These are phyloP conservation scores for Akabosia matsudoensis DNA, from an alignment of 1,140 invertebrate genomes.

Conservation along the genomic window DNA sequence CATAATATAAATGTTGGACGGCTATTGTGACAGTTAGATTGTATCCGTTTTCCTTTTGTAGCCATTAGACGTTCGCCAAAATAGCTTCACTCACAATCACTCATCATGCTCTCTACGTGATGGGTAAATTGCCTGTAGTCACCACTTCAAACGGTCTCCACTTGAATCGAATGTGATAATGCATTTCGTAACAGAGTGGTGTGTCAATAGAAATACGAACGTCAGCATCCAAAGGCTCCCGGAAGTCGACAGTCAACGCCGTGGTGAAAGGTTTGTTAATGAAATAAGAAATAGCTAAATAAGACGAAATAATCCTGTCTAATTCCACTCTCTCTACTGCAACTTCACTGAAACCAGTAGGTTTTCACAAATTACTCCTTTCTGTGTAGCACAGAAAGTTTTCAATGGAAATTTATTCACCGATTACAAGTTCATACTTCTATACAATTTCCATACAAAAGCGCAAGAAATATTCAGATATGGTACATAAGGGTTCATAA, in stretches of 20 bases:
- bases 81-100: too few species aligned
- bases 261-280: not conserved
- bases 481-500: too few species aligned
- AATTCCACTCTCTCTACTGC: not conserved
- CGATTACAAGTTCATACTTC: too few species aligned
- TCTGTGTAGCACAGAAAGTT: not conserved
- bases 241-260: not conserved
- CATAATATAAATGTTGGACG: too few species aligned
- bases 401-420: too few species aligned
- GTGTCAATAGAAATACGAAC: not conserved
- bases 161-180: constrained; percentile 7
- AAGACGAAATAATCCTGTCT: not conserved
- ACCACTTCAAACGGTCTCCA: not conserved
- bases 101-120: too few species aligned
- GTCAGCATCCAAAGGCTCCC: not conserved
- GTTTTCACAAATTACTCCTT: not conserved
- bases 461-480: too few species aligned
- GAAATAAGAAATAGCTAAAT: not conserved
- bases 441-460: too few species aligned
- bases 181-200: constrained; percentile 4
- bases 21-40: too few species aligned
- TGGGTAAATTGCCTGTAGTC: not conserved
- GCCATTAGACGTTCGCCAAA: too few species aligned
- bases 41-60: too few species aligned
- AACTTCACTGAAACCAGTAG: not conserved